These are phyloP conservation scores for Trilocha varians DNA, from an alignment of 2,888 invertebrate species.

Conservation along the genomic window DNA sequence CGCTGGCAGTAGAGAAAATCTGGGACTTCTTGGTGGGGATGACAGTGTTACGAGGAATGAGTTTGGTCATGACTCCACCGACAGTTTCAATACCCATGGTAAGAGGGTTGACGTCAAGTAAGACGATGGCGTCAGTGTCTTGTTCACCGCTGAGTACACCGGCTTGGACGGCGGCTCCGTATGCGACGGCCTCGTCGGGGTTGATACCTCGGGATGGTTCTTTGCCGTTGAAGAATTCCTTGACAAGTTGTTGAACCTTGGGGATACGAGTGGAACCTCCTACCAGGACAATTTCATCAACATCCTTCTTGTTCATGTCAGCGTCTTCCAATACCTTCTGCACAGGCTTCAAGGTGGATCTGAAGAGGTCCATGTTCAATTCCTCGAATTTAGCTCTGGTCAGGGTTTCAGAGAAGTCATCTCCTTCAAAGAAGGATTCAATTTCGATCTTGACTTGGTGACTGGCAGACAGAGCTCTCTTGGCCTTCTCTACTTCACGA, in stretches of 20 bases:
- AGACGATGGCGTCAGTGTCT: conserved; percentile 95
- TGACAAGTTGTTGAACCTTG: conserved; percentile 94
- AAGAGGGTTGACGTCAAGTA: conserved; percentile 98
- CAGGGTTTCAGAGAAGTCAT: conserved; percentile 98
- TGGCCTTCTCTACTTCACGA: conserved; percentile 98
- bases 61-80: conserved; percentile 99
- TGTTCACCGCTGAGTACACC: conserved; percentile 98
- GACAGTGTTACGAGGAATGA: conserved; percentile 97
- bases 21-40: conserved; percentile 99
- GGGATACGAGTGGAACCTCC: conserved; percentile 99
- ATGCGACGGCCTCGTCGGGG: conserved; percentile 99
- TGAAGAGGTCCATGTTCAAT: conserved; percentile 93
- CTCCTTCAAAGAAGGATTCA: conserved; percentile 98
- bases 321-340: conserved; percentile 97
- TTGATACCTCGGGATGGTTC: conserved; percentile 98
- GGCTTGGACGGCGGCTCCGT: conserved; percentile 98
- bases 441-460: conserved; percentile 99
- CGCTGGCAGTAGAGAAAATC: conserved; percentile 99
- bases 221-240: conserved; percentile 97
- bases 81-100: conserved; percentile 99
- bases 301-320: conserved; percentile 98
- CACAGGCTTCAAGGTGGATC: conserved; percentile 95
- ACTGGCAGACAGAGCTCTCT: conserved; percentile 93
- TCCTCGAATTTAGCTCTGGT: conserved; percentile 99
- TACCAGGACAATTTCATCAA: conserved; percentile 98